phyloP scores from a whole-genome alignment of 2,113 vertebrate genomes.

The Emberiza fucata region DNA sequence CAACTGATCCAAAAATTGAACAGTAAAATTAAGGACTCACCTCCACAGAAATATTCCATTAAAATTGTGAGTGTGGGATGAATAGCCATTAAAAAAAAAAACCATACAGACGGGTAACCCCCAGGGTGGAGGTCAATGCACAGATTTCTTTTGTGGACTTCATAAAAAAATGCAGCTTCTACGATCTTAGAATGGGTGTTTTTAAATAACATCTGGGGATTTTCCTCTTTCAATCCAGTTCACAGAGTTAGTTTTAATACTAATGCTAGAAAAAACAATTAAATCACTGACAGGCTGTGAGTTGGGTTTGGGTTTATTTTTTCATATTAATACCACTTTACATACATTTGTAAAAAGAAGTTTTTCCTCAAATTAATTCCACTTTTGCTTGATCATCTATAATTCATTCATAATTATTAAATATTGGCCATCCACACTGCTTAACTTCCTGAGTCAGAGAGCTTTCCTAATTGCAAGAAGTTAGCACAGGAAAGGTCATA shows the following conservation, averaged over 20 bases:
- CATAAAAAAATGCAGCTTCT: neutral
- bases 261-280: neutral
- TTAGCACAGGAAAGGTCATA: conserved; percentile 19
- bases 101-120: neutral
- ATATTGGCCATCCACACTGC: neutral
- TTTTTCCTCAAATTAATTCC: neutral
- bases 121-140: neutral
- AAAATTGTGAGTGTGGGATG: neutral
- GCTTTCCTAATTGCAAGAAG: conserved; percentile 45
- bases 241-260: neutral
- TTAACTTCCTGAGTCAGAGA: neutral
- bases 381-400: neutral
- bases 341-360: neutral
- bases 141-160: neutral
- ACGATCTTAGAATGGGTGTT: neutral
- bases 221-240: neutral
- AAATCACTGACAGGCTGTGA: neutral
- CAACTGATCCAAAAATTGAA: neutral
- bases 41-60: neutral
- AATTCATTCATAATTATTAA: neutral
- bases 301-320: neutral
- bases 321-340: neutral
- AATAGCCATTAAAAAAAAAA: neutral
- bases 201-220: neutral
- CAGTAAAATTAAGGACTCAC: neutral